These are phyloP conservation scores for Elanoides forficatus DNA, from an alignment of 2,113 vertebrate species.

Conservation along the genomic window DNA sequence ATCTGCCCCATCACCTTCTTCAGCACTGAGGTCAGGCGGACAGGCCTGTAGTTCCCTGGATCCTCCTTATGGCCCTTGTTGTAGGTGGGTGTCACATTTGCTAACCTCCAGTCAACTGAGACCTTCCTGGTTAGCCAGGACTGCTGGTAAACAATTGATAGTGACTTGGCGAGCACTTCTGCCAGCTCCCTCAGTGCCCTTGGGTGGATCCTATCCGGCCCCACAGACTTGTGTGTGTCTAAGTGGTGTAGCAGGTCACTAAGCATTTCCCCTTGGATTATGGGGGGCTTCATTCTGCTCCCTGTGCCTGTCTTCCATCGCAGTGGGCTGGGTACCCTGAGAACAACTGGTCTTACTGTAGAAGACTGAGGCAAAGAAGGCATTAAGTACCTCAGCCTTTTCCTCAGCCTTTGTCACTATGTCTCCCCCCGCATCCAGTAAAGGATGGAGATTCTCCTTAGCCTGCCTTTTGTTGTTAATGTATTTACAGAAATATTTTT, in stretches of 20 bases:
- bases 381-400: not conserved
- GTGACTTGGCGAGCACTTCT: not conserved
- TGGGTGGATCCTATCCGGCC: too few relatives aligned
- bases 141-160: not conserved
- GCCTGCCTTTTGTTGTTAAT: not conserved
- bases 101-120: not conserved
- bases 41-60: not conserved
- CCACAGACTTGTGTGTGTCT: too few relatives aligned
- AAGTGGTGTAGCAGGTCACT: not conserved
- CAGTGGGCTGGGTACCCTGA: not conserved
- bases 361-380: not conserved
- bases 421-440: not conserved
- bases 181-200: not conserved
- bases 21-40: not conserved
- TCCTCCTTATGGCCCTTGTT: not conserved
- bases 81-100: accelerated
- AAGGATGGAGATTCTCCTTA: not conserved
- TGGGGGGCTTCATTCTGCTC: not conserved
- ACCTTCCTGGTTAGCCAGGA: not conserved
- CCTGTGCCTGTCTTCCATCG: not conserved
- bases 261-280: not conserved
- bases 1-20: not conserved
- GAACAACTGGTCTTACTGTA: not conserved
- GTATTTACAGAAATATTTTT: too few relatives aligned
- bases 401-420: not conserved